A percentile compares a stretch with the other conserved stretches of the same genome.
These are phyloP conservation scores for Cassiopea xamachana DNA, from an alignment of 30 jellyfish, hydroid and myxozoan species.

Conservation along the genomic window DNA sequence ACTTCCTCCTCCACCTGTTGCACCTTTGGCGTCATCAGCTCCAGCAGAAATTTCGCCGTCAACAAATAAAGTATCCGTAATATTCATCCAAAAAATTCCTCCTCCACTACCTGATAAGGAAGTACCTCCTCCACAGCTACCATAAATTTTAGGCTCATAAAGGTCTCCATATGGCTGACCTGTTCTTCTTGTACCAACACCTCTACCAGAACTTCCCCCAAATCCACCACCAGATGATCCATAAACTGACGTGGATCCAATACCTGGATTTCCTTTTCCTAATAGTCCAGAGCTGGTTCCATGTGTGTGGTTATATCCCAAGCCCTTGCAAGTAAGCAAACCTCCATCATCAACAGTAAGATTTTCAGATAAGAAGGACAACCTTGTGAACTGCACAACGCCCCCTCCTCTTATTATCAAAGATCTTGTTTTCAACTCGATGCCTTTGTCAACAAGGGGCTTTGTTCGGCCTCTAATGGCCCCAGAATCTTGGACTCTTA, in stretches of 20 bases:
- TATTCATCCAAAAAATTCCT: conserved; percentile 67
- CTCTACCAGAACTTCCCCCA: conserved; percentile 79
- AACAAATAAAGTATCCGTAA: conserved; percentile 53
- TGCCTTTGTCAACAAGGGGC: conserved; percentile 47
- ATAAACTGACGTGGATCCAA: conserved; percentile 7
- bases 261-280: conserved; percentile 49
- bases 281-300: conserved; percentile 34
- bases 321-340: conserved; percentile 50
- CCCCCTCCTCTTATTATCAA: conserved; percentile 74
- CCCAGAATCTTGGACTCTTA: conserved; percentile 58
- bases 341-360: conserved; percentile 78
- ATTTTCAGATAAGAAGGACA: conserved; percentile 37
- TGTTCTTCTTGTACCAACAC: conserved; percentile 21
- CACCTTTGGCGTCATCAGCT: conserved; percentile 40
- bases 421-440: conserved; percentile 35
- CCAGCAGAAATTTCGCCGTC: conserved; percentile 59
- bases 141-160: conserved; percentile 63
- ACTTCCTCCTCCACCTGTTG: conserved; percentile 72
- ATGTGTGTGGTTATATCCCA: conserved; percentile 69
- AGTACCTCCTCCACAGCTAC: conserved; percentile 81
- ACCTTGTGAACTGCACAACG: conserved; percentile 54
- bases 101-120: conserved; percentile 72
- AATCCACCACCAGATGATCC: conserved; percentile 78
- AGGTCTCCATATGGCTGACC: conserved; percentile 74
- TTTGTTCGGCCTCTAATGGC: conserved; percentile 59